Evolutionary conservation across 2,888 invertebrate species (phyloP), one percentile per base, ranked within the genome.

Genomic region (Drosophila hawaiiensis): DNA sequence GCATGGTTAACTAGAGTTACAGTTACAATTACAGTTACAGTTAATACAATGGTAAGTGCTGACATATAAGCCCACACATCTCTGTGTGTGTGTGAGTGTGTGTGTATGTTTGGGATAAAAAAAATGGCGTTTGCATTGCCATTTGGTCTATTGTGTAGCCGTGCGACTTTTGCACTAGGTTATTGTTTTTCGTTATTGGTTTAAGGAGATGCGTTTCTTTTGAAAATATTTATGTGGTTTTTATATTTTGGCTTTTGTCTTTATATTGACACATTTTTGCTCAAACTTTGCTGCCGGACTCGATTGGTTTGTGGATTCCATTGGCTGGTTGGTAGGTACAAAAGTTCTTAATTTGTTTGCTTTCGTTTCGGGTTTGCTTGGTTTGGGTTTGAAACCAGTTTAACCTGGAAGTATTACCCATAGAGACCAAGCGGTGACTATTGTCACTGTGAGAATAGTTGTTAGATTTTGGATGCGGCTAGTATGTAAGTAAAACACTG

Each of bases 221-320:
- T 63, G 12, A 41, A 55, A 39, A 58, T 79, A 47, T 47, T 47
- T 9, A 25, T 47, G 25, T 47, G 25, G 59, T 78, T 76, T 79
- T 55, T 53, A 61, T 33, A 79, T 77, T 70, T 79, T 91, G 91
- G 91, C 75, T 66, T 82, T 92, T 92, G 93, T 91, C 92, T 91
- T 89, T 91, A 92, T 87, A 80, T 91, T 89, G 92, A 92, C 92
- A 91, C 83, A 91, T 92, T 92, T 92, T 92, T 92, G 93, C 92
- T 92, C 87, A 91, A 92, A 93, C 92, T 92, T 92, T 91, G 92
- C 93, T 92, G 92, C 92, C 89, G 91, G 90, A 93, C 92, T 92
- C 91, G 91, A 90, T 92, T 92, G 93, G 91, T 73, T 79, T 60
- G 74, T 80, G 74, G 81, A 78, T 62, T 50, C 73, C 33, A 47